Evolutionary conservation across 2,113 vertebrate genomes (phyloP), one percentile per base, ranked within the genome.

Genomic region (Oenanthe oenanthe): DNA sequence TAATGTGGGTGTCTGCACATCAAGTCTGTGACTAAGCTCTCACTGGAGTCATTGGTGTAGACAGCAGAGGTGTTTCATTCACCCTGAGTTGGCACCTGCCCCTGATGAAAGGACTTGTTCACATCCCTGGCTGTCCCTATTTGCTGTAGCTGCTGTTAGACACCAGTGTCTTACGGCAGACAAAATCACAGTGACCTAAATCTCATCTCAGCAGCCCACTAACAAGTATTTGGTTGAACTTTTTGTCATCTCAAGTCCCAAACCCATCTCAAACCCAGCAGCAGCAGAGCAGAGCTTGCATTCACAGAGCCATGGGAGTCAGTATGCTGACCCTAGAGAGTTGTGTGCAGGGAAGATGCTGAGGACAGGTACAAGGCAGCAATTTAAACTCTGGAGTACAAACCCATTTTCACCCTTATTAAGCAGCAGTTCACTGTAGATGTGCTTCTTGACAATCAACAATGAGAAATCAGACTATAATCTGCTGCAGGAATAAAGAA

Each of bases 261-360:
- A n/a, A n/a, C n/a, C n/a, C n/a, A n/a, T n/a, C n/a, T n/a, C 51
- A 81, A 40, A n/a, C 6, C 1, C 19, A 61, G 48, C 13, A 36
- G 45, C 2, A 10, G 38, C 34, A 63, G 22, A 51, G 19, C 28
- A 63, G 19, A 63, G 11, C 8, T 65, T 29, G 12, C 54, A 17
- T 73, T 74, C 32, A 34, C 0, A 1, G 31, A 31, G 25, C 21
- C 19, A 10, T 1, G 5, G 19, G 36, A 73, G n/a, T 31, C 54
- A 85, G 17, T 10, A 14, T 36, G 50, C 29, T 80, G 58, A 62
- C 4, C 13, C 19, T 11, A 12, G 22, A 16, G 11, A 48, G 29
- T 4, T 83, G 25, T 36, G 28, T 38, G 32, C 45, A 40, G 54
- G 34, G 31, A 76, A 68, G 38, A 38, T 73, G 38, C 7, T 83